Evolutionary conservation across 2,113 vertebrate genomes (phyloP), one percentile per base, ranked within the genome.

Genomic region (Phycodurus eques): DNA sequence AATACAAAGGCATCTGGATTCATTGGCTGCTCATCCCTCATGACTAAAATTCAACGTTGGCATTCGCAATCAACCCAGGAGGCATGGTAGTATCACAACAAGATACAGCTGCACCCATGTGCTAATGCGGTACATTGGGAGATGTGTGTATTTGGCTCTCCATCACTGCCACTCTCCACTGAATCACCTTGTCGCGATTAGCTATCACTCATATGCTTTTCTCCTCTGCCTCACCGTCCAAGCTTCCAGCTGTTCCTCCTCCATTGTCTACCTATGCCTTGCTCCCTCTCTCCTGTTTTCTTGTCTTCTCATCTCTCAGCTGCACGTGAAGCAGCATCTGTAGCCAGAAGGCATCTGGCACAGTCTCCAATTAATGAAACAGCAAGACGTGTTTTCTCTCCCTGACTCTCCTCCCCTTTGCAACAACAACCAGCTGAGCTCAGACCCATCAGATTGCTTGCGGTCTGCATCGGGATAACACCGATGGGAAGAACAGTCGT

Each of bases 321-420:
- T 80, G 77, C 49, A 71, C 62, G 66, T 61, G 61, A 73, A 73
- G 71, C 76, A 69, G 78, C 78, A 83, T 86, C 80, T 86, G 82
- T 75, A 86, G 88, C 87, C 67, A 19, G 22, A 67, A 78, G 86
- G 76, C 84, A 88, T 88, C 83, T 88, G 86, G 84, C 76, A 77
- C 75, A 73, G 71, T 73, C 71, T 80, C 78, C 80, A 84, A 81
- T 84, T 90, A 90, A 88, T 83, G 73, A 90, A 80, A 89, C 74
- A 71, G 76, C 80, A 78, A 85, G 78, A 85, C 74, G 62, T 74
- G 75, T 82, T 76, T 59, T 68, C 64, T 73, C 64, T 81, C 59
- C 46, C 80, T 73, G 51, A 61, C 61, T 73, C 64, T 81, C 47
- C n/a, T 62, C 15, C 49, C 9, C 70, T 72, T 62, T 74, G 27